Conservation (phyloP, 1,140 invertebrate species). For the Bactericera cockerelli region DNA sequence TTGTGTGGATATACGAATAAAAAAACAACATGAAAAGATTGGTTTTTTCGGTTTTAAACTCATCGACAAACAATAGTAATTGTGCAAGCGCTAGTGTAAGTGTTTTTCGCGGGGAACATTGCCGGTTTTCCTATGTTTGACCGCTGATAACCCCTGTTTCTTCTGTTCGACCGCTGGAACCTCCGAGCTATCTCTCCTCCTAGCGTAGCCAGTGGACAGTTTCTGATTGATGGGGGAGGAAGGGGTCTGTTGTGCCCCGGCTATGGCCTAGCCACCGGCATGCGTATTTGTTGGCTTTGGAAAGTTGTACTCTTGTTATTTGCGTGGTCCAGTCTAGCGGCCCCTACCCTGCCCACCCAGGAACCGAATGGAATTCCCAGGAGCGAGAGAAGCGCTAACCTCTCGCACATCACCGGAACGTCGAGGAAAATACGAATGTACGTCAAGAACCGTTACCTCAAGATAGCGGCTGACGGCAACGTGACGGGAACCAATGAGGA, state of each 20-base stretch:
- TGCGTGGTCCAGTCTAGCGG: background rate
- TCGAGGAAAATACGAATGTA: constrained; percentile 61
- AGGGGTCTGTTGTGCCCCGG: background rate
- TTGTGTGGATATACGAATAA: no score
- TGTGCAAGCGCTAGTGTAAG: no score
- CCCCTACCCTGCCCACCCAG: background rate
- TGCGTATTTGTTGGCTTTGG: constrained; percentile 5
- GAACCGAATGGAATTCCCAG: background rate
- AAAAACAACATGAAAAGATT: no score
- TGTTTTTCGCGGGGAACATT: no score
- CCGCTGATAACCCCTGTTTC: no score
- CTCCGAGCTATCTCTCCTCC: no score
- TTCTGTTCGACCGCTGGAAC: no score
- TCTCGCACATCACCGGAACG: constrained; percentile 53
- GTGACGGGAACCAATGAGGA: constrained; percentile 60
- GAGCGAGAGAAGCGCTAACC: constrained; percentile 34
- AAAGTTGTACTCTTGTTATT: constrained; percentile 7
- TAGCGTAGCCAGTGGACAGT: no score
- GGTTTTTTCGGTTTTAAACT: no score
- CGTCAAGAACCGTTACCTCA: constrained; percentile 60
- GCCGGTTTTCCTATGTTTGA: no score
- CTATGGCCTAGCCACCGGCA: background rate
- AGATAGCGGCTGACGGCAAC: constrained; percentile 57
- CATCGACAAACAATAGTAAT: no score
- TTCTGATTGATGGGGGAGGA: background rate